Base-by-base conservation (phyloP, 2,113 vertebrate genomes). In the Puma concolor region DNA sequence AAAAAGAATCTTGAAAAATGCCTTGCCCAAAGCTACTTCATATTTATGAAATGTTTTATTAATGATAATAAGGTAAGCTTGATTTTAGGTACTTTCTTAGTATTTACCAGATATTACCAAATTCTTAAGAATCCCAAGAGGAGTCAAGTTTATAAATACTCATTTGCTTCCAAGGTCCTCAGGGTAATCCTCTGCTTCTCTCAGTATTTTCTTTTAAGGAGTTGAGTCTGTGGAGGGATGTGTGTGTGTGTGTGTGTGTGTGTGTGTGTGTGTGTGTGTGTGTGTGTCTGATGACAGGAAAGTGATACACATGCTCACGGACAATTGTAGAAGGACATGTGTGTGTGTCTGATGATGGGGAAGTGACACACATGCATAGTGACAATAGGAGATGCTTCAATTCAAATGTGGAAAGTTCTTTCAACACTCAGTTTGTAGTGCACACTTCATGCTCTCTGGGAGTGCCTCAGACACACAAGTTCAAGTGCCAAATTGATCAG, bases 21-120 rank as follows among this genome's bases (percentile, higher is more conserved):
- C 36, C 29, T 92, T 88, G 29, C 12, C 50, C 25, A 84, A 19
- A 86, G 13, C 60, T 76, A 79, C 84, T 88, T 86, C 91, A 76
- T n/a, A 94, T 81, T 44, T 83, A 38, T 74, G 71, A 95, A 85
- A 71, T 81, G 41, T 76, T 96, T 94, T 63, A 97, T 50, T 93
- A 95, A 81, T 93, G 41, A 77, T 44, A 93, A 60, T 44, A 93
- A 74, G 84, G 71, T 67, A 29, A 82, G 29, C 11, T 91, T 95
- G 94, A 93, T 71, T 94, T 93, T 66, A 38, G 21, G 29, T 11
- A 36, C 29, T 83, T 69, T 95, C 9, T 66, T 8, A 41, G 13
- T 67, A 69, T 80, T 85, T 72, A 88, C 48, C 82, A 89, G 91
- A 85, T 31, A 76, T 85, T 72, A 88, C 48, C 82, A 89, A 88